These are phyloP conservation scores for Cyphomyrmex costatus DNA, from an alignment of 1,140 invertebrate genomes.

Conservation along the genomic window DNA sequence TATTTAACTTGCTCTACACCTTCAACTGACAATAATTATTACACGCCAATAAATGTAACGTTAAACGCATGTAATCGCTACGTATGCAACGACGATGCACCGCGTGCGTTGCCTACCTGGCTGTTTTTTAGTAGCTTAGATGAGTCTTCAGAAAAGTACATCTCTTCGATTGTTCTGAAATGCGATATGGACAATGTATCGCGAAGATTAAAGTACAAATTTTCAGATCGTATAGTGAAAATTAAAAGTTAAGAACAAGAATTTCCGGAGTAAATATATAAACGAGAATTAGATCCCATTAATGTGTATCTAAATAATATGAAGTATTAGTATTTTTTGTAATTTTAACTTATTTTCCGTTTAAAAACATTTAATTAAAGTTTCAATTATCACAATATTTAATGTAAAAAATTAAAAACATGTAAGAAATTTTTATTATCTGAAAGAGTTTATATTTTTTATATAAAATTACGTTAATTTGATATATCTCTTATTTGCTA, in stretches of 20 bases:
- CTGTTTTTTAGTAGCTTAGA: conserved; percentile 2
- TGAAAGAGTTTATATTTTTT: background rate
- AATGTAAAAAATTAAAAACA: background rate
- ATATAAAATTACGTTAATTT: background rate
- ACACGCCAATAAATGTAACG: conserved; percentile 5
- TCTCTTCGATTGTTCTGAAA: conserved; percentile 17
- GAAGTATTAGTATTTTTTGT: background rate
- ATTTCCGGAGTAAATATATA: background rate
- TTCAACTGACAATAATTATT: background rate
- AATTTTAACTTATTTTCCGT: background rate
- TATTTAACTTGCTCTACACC: background rate
- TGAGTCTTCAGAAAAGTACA: background rate
- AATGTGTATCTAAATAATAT: background rate
- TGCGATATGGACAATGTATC: background rate
- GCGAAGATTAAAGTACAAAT: no score
- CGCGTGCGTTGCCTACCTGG: conserved; percentile 7
- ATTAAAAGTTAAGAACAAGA: background rate
- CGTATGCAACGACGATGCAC: conserved; percentile 5
- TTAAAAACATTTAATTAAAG: background rate
- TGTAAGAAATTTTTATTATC: background rate
- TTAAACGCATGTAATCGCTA: conserved; percentile 31
- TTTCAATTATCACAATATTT: background rate
- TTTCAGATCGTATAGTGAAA: background rate
- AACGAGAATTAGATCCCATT: background rate
- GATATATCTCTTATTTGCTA: background rate